Evolutionary conservation across 2,797 vertebrate species (phyloP), one percentile per base, ranked within the genome.

Genomic region (Poecilia wingei): DNA sequence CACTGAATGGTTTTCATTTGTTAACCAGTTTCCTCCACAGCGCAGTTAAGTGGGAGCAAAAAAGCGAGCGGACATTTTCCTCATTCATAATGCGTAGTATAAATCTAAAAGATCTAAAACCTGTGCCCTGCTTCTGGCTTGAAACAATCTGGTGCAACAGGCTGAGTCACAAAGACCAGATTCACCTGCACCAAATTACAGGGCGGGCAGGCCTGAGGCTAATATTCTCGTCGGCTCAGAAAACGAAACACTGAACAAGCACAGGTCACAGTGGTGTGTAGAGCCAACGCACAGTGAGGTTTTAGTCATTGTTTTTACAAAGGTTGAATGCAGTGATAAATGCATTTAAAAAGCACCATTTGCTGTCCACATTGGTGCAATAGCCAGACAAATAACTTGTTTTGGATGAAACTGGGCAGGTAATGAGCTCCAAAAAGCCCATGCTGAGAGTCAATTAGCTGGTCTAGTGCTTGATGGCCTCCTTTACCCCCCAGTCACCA

Each of bases 401-500:
- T 41, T 77, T 69, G 57, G 75, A 47, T 61, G 28, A 55, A 77
- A 80, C n/a, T 66, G 57, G 31, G 31, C 74, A 74, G 49, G 77
- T 82, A 77, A 69, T 68, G 46, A 20, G 22, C 61, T 83, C 59
- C 78, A 72, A 68, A 79, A 57, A 77, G 4, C 83, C n/a, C 82
- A 84, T 28, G 81, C 83, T 71, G 85, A 86, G 81, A 7, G 16
- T 81, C 87, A 84, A 85, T 92, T 90, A 89, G 88, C 80, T 82
- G 86, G 90, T 92, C 81, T 73, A 45, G 75, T 79, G 72, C 78
- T 61, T 87, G 91, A 90, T 84, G 87, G 85, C 78, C 81, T 82
- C 78, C 86, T 89, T 93, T 79, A 89, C 83, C 82, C 79, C 79
- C 82, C 49, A 87, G 84, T 92, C 90, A 91, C 87, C 93, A 88